Conservation (phyloP, 2,888 invertebrate species). For the Leucozona laternaria region DNA sequence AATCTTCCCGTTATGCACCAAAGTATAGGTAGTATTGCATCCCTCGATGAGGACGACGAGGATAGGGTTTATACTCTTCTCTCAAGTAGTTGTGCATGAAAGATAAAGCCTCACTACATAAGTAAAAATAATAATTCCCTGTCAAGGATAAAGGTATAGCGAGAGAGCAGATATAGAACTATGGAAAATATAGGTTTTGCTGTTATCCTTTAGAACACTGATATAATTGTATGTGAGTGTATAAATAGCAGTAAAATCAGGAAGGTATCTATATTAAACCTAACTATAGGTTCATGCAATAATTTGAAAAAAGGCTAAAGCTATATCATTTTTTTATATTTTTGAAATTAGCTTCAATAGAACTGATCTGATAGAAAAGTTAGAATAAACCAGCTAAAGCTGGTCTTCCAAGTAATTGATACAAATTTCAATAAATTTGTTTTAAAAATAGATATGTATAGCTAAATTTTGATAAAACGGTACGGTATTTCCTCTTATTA, state of each 20-base stretch:
- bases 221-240: constrained; percentile 1
- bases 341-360: neutral
- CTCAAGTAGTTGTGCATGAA: constrained; percentile 49
- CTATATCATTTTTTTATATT: neutral
- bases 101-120: constrained; percentile 48
- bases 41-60: neutral
- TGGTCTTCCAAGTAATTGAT: too few species aligned
- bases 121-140: constrained; percentile 62
- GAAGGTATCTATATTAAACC: neutral
- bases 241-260: neutral
- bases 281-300: constrained; percentile 1
- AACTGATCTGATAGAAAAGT: neutral
- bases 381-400: too few species aligned
- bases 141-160: constrained; percentile 29
- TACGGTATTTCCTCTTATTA: too few species aligned
- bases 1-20: constrained; percentile 35
- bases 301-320: constrained; percentile 40
- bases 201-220: neutral
- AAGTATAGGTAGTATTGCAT: constrained; percentile 37
- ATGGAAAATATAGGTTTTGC: neutral
- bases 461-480: too few species aligned
- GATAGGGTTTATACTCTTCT: neutral
- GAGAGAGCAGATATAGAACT: constrained; percentile 13
- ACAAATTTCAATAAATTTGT: neutral
- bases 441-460: too few species aligned